Base-by-base conservation (phyloP, 1,140 invertebrate genomes). In the Drosophila asahinai region DNA sequence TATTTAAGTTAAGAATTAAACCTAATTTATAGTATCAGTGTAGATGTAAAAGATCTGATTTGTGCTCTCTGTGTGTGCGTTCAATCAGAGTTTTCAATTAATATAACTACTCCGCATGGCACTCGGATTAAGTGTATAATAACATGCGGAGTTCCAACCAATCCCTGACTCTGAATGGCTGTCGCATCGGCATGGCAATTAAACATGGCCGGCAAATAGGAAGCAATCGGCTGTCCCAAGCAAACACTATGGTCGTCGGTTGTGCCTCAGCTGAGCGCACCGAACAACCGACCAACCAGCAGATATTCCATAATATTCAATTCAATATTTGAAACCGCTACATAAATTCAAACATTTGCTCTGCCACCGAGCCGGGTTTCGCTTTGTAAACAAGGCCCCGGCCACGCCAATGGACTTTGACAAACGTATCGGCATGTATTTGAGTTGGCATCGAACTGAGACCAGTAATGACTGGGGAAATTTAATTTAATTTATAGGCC, bases 301-400 rank as follows among this genome's bases (percentile, higher is more conserved):
- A 71, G 64, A 81, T 78, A 68, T 77, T 89, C 81, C 80, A 89
- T 91, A 89, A 92, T 92, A 92, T 91, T 89, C 79, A 91, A 92
- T 92, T 91, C 91, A 92, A 92, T 89, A 92, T 87, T 91, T 80
- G 84, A 90, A 91, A 91, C 83, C 91, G 80, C 83, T 86, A 67
- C 83, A 92, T 92, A 92, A 91, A 92, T 92, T 79, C 74, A 84
- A 89, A 84, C 81, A 89, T 87, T 86, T 84, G 84, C 81, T 81
- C 67, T 70, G 66, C 40, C 73, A 57, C 52, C 68, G 36, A 66
- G 33, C 27, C 47, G 15, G 58, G 68, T 67, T 68, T 61, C 81
- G 83, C 62, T 75, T 71, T 83, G 84, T 81, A 87, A 87, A 87
- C 77, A 87, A 86, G 60, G 49, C 43, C 43, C 57, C 40, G 30